A percentile compares a stretch with the other conserved stretches of the same genome.
Evolutionary conservation across 2,113 vertebrate species (phyloP).

Genomic region (Cricetomys ansorgei): DNA sequence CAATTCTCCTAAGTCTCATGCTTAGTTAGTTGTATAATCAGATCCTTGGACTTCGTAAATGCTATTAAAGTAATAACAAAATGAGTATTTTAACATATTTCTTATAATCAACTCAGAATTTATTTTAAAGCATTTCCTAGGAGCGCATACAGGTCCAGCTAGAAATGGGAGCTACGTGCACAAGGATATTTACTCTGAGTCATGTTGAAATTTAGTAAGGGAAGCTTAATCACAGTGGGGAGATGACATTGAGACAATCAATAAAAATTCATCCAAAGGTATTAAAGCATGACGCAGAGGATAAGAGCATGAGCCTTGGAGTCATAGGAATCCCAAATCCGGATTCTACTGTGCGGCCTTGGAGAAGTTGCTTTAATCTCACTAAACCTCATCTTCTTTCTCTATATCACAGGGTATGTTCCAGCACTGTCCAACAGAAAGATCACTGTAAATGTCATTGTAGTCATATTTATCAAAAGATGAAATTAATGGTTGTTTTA

Average conservation of each 20-base stretch:
- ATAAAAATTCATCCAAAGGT: slow-evolving; percentile 30
- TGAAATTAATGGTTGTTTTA: background rate
- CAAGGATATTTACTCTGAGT: slow-evolving; percentile 16
- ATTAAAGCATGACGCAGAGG: background rate
- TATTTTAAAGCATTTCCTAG: slow-evolving; percentile 33
- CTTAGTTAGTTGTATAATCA: slow-evolving; percentile 5
- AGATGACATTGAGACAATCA: slow-evolving; percentile 26
- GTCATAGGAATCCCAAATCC: background rate
- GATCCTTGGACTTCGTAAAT: background rate
- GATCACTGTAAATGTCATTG: background rate
- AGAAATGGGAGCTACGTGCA: background rate
- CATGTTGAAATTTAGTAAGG: slow-evolving; percentile 42
- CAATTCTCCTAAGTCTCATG: background rate
- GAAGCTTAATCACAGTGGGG: slow-evolving; percentile 34
- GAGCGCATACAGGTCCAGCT: background rate
- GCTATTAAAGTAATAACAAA: background rate
- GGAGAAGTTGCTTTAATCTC: slow-evolving; percentile 31
- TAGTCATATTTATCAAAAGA: background rate
- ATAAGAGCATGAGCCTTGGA: background rate
- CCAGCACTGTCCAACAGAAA: background rate
- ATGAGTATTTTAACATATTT: slow-evolving; percentile 53
- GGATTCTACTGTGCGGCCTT: background rate
- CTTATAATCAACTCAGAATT: slow-evolving; percentile 2
- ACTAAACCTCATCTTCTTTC: slow-evolving; percentile 5
- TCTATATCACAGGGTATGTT: background rate